Evolutionary conservation across 1,140 invertebrate species (phyloP).

Genomic region (Formica selysi): DNA sequence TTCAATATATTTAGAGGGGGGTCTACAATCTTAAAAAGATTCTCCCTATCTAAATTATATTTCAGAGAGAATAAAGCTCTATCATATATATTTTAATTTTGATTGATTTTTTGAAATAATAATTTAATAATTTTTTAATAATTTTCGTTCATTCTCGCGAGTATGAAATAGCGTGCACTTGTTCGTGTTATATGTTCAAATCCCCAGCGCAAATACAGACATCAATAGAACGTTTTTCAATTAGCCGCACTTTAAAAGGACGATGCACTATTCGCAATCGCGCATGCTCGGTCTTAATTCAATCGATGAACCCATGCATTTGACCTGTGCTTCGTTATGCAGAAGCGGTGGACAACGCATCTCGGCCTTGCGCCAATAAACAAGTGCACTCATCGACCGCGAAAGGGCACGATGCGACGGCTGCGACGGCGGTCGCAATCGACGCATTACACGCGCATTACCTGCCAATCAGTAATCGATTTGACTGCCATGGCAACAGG

Average conservation of each 20-base stretch:
- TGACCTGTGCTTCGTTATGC: slow-evolving; percentile 18
- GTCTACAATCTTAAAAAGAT: neutral
- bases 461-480: slow-evolving; percentile 77
- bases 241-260: slow-evolving; percentile 3
- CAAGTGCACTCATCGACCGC: slow-evolving; percentile 66
- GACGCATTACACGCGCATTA: slow-evolving; percentile 76
- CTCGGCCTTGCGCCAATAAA: slow-evolving; percentile 63
- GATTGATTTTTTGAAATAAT: neutral
- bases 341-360: slow-evolving; percentile 47
- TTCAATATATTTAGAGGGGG: neutral
- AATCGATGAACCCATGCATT: slow-evolving; percentile 33
- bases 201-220: neutral
- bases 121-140: neutral
- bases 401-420: slow-evolving; percentile 52
- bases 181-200: neutral
- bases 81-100: neutral
- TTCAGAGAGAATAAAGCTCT: neutral
- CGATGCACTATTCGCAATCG: neutral
- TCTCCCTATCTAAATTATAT: neutral
- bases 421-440: slow-evolving; percentile 51
- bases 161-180: too few relatives aligned
- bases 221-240: slow-evolving; percentile 17
- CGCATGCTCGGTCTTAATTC: slow-evolving; percentile 28
- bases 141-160: neutral
- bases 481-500: slow-evolving; percentile 75